These are phyloP conservation scores for Metopolophium dirhodum DNA, from an alignment of 1,140 invertebrate species.

Conservation along the genomic window DNA sequence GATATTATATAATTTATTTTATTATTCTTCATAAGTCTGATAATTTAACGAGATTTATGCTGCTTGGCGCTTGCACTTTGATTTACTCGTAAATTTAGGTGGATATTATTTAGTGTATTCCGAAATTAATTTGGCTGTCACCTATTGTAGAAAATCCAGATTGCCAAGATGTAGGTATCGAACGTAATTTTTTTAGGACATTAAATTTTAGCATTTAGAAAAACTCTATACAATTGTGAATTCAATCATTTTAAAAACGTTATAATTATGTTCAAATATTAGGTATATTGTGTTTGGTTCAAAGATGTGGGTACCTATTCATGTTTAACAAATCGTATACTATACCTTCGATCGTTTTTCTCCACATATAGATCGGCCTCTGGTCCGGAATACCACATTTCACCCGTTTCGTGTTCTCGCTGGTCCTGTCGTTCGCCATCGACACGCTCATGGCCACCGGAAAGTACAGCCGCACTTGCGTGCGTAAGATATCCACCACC, in stretches of 20 bases:
- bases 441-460: slow-evolving; percentile 47
- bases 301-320: too few relatives aligned
- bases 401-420: slow-evolving; percentile 70
- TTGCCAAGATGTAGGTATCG: too few relatives aligned
- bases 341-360: not conserved
- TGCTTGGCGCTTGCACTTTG: too few relatives aligned
- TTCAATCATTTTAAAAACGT: not conserved
- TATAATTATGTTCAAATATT: too few relatives aligned
- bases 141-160: too few relatives aligned
- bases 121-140: too few relatives aligned
- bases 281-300: too few relatives aligned
- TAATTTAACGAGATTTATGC: too few relatives aligned
- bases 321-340: not conserved
- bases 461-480: slow-evolving; percentile 6
- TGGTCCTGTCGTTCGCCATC: slow-evolving; percentile 62
- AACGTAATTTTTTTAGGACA: too few relatives aligned
- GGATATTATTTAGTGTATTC: too few relatives aligned
- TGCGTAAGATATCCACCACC: slow-evolving; percentile 57
- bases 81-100: too few relatives aligned
- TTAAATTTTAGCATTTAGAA: too few relatives aligned
- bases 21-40: not conserved
- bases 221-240: not conserved
- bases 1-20: not conserved
- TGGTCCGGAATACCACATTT: slow-evolving; percentile 73
- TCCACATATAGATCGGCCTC: slow-evolving; percentile 68